Percentiles rank a stretch among this genome's conserved stretches.
Conservation (phyloP, 2,888 invertebrate species). For the Xestia rhomboidea region DNA sequence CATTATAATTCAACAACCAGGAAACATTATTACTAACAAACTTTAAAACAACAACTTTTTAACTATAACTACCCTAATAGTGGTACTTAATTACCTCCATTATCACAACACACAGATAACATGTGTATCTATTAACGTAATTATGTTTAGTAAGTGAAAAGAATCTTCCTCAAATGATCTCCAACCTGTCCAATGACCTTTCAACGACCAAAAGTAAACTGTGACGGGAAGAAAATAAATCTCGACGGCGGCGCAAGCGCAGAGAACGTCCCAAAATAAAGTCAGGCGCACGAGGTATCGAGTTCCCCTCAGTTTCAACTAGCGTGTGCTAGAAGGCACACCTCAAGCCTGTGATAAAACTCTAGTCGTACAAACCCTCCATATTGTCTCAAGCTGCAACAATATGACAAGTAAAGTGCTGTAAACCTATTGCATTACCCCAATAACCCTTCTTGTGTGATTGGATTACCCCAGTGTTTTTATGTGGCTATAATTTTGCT, state of each 20-base stretch:
- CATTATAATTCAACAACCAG: conserved; percentile 25
- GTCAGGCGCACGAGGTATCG: conserved; percentile 83
- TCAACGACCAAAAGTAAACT: conserved; percentile 86
- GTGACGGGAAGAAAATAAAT: conserved; percentile 85
- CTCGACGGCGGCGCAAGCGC: conserved; percentile 78
- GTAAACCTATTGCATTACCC: conserved; percentile 65
- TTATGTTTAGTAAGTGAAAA: conserved; percentile 64
- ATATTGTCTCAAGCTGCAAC: conserved; percentile 75
- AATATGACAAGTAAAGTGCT: conserved; percentile 87
- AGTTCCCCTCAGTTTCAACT: conserved; percentile 85
- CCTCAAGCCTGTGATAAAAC: conserved; percentile 83
- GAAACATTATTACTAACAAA: neutral
- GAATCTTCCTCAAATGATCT: conserved; percentile 73
- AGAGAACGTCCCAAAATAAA: conserved; percentile 84
- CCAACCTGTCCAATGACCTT: conserved; percentile 89
- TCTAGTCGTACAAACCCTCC: conserved; percentile 79
- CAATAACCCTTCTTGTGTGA: conserved; percentile 79
- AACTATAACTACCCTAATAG: neutral
- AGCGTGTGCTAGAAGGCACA: conserved; percentile 76
- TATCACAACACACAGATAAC: conserved; percentile 29
- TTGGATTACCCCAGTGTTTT: conserved; percentile 80
- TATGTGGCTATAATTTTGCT: conserved; percentile 81
- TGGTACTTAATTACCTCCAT: neutral
- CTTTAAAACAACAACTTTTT: neutral
- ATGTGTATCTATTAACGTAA: conserved; percentile 22